Evolutionary conservation across 2,888 invertebrate species (phyloP).

Genomic region (Elmis aenea): DNA sequence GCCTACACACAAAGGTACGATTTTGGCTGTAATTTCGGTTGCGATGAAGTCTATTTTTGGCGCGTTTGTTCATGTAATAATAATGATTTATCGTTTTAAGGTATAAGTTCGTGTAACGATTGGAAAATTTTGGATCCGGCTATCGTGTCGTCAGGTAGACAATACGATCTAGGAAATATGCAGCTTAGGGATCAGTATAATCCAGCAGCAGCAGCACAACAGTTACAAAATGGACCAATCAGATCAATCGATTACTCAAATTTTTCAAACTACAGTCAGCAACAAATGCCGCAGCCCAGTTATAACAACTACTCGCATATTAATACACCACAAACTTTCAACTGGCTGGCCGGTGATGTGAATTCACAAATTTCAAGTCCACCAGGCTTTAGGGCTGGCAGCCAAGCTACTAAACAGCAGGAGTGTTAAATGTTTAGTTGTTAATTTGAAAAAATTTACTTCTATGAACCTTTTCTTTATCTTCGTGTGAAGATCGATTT

Average conservation of each 20-base stretch:
- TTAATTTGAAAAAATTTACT: too few species aligned
- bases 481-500: too few species aligned
- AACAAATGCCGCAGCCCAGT: conserved; percentile 34
- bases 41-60: background rate
- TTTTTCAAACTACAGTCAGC: conserved; percentile 36
- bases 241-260: conserved; percentile 30
- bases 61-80: too few species aligned
- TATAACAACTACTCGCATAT: conserved; percentile 25
- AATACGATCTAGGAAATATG: conserved; percentile 45
- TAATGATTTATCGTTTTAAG: too few species aligned
- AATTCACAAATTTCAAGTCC: conserved; percentile 45
- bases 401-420: conserved; percentile 38
- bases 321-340: conserved; percentile 33
- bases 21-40: too few species aligned
- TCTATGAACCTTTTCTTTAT: too few species aligned
- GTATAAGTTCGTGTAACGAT: conserved; percentile 61
- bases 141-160: conserved; percentile 72
- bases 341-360: conserved; percentile 42
- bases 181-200: conserved; percentile 41
- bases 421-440: conserved; percentile 37
- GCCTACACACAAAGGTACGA: conserved; percentile 41
- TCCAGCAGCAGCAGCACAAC: conserved; percentile 14
- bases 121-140: conserved; percentile 94
- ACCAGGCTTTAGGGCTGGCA: conserved; percentile 43
- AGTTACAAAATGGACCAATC: conserved; percentile 20